Percentiles rank a stretch among this genome's conserved stretches.
Evolutionary conservation across 2,797 vertebrate species (phyloP).

Genomic region (Epinephelus awoara): DNA sequence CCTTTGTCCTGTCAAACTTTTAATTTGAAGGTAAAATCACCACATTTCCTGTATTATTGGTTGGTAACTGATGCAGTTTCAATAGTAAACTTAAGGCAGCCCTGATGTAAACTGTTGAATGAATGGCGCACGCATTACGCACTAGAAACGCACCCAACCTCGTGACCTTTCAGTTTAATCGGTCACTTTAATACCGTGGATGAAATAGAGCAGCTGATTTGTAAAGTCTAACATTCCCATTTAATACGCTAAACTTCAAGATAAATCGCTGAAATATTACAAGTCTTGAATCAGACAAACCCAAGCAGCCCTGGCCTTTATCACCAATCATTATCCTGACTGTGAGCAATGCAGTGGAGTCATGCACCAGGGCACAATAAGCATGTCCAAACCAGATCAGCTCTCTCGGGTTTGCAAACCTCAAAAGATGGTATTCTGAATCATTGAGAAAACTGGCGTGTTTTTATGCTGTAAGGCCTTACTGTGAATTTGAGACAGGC

Average conservation of each 20-base stretch:
- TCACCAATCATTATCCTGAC: constrained; percentile 39
- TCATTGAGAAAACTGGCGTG: background rate
- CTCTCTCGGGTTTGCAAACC: constrained; percentile 20
- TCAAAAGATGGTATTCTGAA: constrained; percentile 25
- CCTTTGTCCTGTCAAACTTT: background rate
- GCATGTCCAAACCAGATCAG: constrained; percentile 46
- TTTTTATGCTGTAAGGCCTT: constrained; percentile 13
- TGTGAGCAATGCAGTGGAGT: constrained; percentile 30
- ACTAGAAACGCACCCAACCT: constrained; percentile 28
- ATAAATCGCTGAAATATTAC: constrained; percentile 4
- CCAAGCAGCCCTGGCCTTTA: constrained; percentile 4
- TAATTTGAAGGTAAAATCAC: constrained; percentile 10
- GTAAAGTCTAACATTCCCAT: constrained; percentile 35
- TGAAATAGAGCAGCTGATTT: constrained; percentile 52
- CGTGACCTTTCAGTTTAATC: constrained; percentile 41
- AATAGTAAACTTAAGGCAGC: constrained; percentile 10
- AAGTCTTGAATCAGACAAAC: constrained; percentile 11
- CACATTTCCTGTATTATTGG: background rate
- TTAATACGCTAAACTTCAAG: constrained; percentile 13
- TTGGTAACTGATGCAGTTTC: background rate
- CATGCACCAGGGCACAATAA: constrained; percentile 34
- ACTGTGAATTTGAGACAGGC: constrained; percentile 11
- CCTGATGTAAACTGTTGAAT: background rate
- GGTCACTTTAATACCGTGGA: constrained; percentile 14
- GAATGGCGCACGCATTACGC: constrained; percentile 16